Evolutionary conservation across 2,888 invertebrate species (phyloP).

Genomic region (Drosophila pseudotalamancana): DNA sequence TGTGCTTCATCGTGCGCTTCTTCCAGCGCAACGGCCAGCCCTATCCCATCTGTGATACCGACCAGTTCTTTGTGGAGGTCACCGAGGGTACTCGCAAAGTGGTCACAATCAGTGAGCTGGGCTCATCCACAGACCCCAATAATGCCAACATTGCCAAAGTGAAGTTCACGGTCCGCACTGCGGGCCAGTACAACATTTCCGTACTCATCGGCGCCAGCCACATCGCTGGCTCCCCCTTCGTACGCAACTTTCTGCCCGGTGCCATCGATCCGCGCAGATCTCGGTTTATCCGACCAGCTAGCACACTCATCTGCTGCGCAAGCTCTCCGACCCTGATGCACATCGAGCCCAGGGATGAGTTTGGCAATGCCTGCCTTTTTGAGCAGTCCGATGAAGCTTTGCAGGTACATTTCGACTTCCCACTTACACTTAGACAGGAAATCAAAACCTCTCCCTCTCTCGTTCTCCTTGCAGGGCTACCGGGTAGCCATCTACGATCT

Average conservation of each 20-base stretch:
- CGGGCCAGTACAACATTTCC: slow-evolving; percentile 94
- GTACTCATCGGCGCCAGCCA: slow-evolving; percentile 92
- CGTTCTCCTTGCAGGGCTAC: slow-evolving; percentile 88
- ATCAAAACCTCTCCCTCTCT: background rate
- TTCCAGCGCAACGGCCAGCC: slow-evolving; percentile 97
- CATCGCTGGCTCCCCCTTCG: slow-evolving; percentile 94
- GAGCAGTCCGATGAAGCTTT: slow-evolving; percentile 87
- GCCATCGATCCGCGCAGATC: slow-evolving; percentile 93
- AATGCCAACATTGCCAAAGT: slow-evolving; percentile 94
- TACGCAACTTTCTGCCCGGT: slow-evolving; percentile 92
- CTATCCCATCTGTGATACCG: slow-evolving; percentile 97
- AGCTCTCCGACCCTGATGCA: slow-evolving; percentile 90
- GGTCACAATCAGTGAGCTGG: slow-evolving; percentile 93
- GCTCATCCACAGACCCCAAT: slow-evolving; percentile 93
- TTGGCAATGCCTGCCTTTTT: slow-evolving; percentile 92
- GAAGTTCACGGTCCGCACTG: slow-evolving; percentile 95
- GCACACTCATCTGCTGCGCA: slow-evolving; percentile 93
- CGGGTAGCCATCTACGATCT: slow-evolving; percentile 87
- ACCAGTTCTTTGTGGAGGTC: slow-evolving; percentile 94
- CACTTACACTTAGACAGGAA: too few relatives aligned
- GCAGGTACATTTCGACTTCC: slow-evolving; percentile 81
- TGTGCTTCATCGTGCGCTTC: slow-evolving; percentile 95
- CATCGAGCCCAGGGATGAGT: slow-evolving; percentile 96
- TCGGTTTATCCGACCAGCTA: slow-evolving; percentile 92
- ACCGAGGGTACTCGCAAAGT: slow-evolving; percentile 93